A percentile compares a stretch with the other conserved stretches of the same genome.
Conservation (phyloP, 2,888 invertebrate species). For the Embidobia sp. region DNA sequence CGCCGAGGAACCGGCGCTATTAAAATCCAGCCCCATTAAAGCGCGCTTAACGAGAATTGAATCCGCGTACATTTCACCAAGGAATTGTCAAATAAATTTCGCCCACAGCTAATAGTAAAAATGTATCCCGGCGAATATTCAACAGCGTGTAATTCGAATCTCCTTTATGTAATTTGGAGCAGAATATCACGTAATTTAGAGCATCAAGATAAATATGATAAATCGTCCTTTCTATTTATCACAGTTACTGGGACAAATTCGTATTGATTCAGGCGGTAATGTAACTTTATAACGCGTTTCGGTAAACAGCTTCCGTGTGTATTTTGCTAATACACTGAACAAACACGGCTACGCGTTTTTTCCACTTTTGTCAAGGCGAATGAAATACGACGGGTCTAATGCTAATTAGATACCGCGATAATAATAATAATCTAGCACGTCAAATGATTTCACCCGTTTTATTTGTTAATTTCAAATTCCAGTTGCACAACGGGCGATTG, state of each 20-base stretch:
- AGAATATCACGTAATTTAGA: constrained; percentile 30
- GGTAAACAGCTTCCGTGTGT: not conserved
- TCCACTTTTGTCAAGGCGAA: no score
- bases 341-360: no score
- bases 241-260: constrained; percentile 22
- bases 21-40: no score
- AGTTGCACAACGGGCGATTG: no score
- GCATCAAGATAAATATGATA: constrained; percentile 38
- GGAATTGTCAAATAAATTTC: constrained; percentile 19
- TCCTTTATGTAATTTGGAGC: constrained; percentile 35
- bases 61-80: not conserved
- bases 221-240: constrained; percentile 30
- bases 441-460: no score
- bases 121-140: constrained; percentile 1
- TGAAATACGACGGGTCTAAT: no score
- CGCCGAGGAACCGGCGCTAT: no score
- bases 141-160: constrained; percentile 23
- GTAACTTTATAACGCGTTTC: constrained; percentile 12
- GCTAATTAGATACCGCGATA: no score
- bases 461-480: no score
- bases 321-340: not conserved
- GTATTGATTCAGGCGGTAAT: constrained; percentile 26
- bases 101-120: not conserved
- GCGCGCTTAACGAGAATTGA: constrained; percentile 16
- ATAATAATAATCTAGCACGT: no score